Conservation (phyloP, 1,140 invertebrate species). For the Pemphigus obesinymphae region DNA sequence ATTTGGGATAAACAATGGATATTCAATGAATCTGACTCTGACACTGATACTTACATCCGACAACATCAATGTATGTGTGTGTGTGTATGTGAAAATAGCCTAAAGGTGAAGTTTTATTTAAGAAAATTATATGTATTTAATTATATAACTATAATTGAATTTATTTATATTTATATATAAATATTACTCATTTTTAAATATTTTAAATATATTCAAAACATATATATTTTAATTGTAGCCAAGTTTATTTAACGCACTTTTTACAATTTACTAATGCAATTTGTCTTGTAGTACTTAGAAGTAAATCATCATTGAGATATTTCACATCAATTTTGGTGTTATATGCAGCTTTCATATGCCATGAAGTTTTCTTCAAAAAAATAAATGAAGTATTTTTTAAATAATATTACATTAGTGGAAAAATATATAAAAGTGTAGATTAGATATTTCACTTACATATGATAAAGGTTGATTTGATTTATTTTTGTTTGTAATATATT, state of each 20-base stretch:
- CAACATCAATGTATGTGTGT: no score
- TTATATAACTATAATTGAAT: background rate
- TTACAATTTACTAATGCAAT: background rate
- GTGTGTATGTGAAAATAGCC: no score
- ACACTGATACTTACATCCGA: no score
- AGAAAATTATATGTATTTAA: background rate
- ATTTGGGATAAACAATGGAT: background rate
- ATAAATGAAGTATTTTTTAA: background rate
- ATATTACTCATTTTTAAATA: background rate
- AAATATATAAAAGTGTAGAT: background rate
- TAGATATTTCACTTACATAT: slow-evolving; percentile 1
- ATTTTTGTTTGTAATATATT: background rate
- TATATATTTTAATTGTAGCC: background rate
- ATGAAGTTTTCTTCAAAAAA: background rate
- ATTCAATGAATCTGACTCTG: no score
- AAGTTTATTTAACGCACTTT: background rate
- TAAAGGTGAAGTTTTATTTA: no score
- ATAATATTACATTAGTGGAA: background rate
- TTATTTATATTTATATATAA: background rate
- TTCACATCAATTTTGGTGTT: slow-evolving; percentile 5
- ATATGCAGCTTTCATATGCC: background rate
- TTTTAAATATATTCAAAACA: background rate
- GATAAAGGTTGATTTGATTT: background rate
- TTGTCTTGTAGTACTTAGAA: background rate
- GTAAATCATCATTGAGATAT: background rate